phyloP scores from a whole-genome alignment of 2,113 vertebrate genomes.

The Nyctibius bracteatus region DNA sequence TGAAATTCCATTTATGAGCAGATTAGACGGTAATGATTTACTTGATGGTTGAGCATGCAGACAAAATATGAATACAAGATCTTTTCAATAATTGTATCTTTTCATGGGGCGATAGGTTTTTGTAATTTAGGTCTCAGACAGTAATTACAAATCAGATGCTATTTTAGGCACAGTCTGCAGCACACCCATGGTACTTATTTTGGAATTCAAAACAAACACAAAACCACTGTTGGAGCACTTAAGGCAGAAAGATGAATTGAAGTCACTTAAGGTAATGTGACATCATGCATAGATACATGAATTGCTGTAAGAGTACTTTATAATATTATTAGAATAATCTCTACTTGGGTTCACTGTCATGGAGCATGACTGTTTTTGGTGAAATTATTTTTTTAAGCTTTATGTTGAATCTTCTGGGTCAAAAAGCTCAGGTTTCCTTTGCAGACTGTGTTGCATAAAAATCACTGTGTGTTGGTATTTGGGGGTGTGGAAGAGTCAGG shows the following conservation, averaged over 20 bases:
- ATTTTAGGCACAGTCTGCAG: slow-evolving; percentile 54
- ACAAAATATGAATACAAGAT: slow-evolving; percentile 65
- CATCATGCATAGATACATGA: neutral
- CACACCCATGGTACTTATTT: neutral
- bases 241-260: neutral
- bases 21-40: slow-evolving; percentile 75
- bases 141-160: slow-evolving; percentile 69
- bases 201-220: slow-evolving; percentile 17
- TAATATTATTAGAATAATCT: neutral
- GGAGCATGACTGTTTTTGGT: neutral
- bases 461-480: neutral
- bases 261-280: neutral
- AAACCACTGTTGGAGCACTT: neutral
- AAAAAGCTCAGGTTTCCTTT: neutral
- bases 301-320: neutral
- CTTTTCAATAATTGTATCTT: slow-evolving; percentile 69
- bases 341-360: neutral
- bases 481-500: neutral
- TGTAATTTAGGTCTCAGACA: slow-evolving; percentile 70
- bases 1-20: slow-evolving; percentile 57
- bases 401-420: neutral
- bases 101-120: slow-evolving; percentile 55
- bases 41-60: slow-evolving; percentile 65
- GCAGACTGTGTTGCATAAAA: neutral
- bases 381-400: neutral